Conservation (phyloP, 2,888 invertebrate species). For the Tachina lurida region DNA sequence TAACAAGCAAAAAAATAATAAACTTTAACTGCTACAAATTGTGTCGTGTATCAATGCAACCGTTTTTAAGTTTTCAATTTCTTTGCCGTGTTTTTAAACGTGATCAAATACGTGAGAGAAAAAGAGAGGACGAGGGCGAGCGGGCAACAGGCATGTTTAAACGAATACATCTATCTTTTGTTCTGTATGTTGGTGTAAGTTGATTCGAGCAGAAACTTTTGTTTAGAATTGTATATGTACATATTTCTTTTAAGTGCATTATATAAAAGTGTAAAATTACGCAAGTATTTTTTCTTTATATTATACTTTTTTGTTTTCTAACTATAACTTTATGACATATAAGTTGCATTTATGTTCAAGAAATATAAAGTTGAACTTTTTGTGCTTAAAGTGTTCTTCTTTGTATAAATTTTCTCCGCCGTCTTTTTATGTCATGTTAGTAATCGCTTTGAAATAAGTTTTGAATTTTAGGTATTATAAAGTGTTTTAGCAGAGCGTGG, state of each 20-base stretch:
- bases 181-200: constrained; percentile 3
- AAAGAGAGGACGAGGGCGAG: background rate
- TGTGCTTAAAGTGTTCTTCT: constrained; percentile 23
- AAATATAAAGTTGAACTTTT: constrained; percentile 50
- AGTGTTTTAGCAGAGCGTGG: constrained; percentile 39
- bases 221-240: constrained; percentile 42
- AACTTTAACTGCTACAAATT: constrained; percentile 59
- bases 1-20: constrained; percentile 1
- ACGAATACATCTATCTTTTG: constrained; percentile 23
- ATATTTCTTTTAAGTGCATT: constrained; percentile 32
- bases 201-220: constrained; percentile 38
- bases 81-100: constrained; percentile 40
- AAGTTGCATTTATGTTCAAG: constrained; percentile 58
- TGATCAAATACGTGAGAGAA: background rate
- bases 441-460: constrained; percentile 56
- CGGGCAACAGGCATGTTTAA: background rate
- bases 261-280: constrained; percentile 60
- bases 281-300: constrained; percentile 36
- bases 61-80: constrained; percentile 64
- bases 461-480: constrained; percentile 47
- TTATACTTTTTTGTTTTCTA: background rate
- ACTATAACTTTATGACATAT: constrained; percentile 69
- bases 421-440: constrained; percentile 19
- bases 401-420: background rate
- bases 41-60: constrained; percentile 66